A percentile compares a stretch with the other conserved stretches of the same genome.
These are phyloP conservation scores for Saccostrea glomerata DNA, from an alignment of 1,140 invertebrate genomes.

Conservation along the genomic window DNA sequence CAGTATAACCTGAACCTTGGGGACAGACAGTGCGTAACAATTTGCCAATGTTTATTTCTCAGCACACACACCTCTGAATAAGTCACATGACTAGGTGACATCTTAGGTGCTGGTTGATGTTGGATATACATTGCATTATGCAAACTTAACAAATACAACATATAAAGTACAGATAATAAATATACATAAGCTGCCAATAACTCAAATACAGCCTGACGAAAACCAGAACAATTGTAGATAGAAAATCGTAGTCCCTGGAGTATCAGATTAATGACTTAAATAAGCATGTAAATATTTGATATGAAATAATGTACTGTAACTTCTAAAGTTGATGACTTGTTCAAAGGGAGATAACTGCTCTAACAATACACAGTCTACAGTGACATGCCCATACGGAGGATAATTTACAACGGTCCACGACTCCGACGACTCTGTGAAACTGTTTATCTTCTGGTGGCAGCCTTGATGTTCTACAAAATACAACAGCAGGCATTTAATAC, in stretches of 20 bases:
- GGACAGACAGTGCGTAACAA: no score
- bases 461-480: constrained; percentile 60
- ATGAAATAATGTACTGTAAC: neutral
- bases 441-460: constrained; percentile 53
- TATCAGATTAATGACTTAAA: neutral
- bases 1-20: neutral
- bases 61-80: neutral
- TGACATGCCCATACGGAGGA: neutral
- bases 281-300: neutral
- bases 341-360: neutral
- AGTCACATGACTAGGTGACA: neutral
- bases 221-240: neutral
- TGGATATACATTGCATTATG: neutral
- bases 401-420: neutral
- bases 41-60: neutral
- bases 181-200: constrained; percentile 10
- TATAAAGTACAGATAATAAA: neutral
- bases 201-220: neutral
- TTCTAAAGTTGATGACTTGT: neutral
- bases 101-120: neutral
- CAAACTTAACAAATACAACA: neutral
- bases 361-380: constrained; percentile 3
- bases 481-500: neutral
- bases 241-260: neutral
- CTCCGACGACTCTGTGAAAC: neutral